A percentile compares a stretch with the other conserved stretches of the same genome.
Evolutionary conservation across 1,140 invertebrate species (phyloP).

Genomic region (Bombus balteatus): DNA sequence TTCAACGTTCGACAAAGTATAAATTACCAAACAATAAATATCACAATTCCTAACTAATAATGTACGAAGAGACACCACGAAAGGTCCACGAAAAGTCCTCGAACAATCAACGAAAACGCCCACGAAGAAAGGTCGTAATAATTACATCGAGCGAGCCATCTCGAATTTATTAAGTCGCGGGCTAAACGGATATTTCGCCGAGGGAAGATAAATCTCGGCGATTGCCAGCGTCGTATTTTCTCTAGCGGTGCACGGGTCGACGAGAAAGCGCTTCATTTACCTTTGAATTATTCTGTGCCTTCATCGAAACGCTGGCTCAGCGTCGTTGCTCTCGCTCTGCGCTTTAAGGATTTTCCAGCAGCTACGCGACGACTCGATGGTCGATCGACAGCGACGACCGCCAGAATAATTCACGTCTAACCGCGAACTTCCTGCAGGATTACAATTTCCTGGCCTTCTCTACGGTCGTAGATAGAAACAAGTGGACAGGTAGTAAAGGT

Average conservation of each 20-base stretch:
- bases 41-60: background rate
- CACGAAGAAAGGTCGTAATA: no score
- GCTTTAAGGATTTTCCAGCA: constrained; percentile 18
- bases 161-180: constrained; percentile 12
- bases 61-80: background rate
- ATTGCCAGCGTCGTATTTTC: constrained; percentile 4
- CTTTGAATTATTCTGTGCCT: constrained; percentile 28
- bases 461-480: no score
- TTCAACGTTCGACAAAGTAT: background rate
- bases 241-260: background rate
- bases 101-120: background rate
- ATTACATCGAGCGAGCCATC: background rate
- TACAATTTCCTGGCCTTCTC: constrained; percentile 24
- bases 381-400: constrained; percentile 3
- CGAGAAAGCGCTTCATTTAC: constrained; percentile 31
- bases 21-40: background rate
- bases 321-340: background rate
- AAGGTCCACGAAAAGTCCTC: background rate
- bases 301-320: constrained; percentile 29
- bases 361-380: background rate
- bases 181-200: background rate
- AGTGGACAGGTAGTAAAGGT: no score
- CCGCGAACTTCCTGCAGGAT: constrained; percentile 41
- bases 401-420: constrained; percentile 37
- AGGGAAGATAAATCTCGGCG: constrained; percentile 1